phyloP scores from a whole-genome alignment of 2,113 vertebrate genomes.

The Paradisaea rubra region DNA sequence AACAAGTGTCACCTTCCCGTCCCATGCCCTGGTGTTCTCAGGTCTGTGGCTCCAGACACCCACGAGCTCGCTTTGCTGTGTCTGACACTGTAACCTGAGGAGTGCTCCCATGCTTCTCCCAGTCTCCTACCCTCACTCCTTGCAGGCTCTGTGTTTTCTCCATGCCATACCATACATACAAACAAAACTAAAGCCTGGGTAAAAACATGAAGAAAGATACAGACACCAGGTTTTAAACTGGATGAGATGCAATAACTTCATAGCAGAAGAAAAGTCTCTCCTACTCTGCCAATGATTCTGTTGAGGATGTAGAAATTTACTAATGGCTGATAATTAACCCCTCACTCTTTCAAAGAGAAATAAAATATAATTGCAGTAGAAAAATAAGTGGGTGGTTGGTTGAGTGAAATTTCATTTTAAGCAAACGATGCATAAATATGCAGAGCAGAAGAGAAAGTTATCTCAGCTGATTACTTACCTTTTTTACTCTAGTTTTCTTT shows the following conservation, averaged over 20 bases:
- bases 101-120: background rate
- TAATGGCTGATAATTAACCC: background rate
- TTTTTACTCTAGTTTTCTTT: background rate
- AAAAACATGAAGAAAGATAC: background rate
- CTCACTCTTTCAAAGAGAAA: background rate
- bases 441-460: background rate
- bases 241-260: background rate
- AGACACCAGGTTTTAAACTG: background rate
- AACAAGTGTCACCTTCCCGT: background rate
- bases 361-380: background rate
- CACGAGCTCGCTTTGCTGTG: background rate
- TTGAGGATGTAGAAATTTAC: background rate
- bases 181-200: background rate
- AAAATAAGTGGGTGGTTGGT: background rate
- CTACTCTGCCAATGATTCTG: background rate
- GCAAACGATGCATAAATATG: background rate
- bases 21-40: background rate
- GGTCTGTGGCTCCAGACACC: background rate
- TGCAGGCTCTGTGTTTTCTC: background rate
- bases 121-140: background rate
- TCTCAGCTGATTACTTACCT: background rate
- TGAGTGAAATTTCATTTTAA: constrained; percentile 7
- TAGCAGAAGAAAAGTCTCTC: background rate
- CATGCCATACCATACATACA: background rate
- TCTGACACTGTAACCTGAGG: background rate